Percentiles rank a stretch among this genome's conserved stretches.
phyloP scores from a whole-genome alignment of 1,140 invertebrate genomes.

The Drosophila santomea region DNA sequence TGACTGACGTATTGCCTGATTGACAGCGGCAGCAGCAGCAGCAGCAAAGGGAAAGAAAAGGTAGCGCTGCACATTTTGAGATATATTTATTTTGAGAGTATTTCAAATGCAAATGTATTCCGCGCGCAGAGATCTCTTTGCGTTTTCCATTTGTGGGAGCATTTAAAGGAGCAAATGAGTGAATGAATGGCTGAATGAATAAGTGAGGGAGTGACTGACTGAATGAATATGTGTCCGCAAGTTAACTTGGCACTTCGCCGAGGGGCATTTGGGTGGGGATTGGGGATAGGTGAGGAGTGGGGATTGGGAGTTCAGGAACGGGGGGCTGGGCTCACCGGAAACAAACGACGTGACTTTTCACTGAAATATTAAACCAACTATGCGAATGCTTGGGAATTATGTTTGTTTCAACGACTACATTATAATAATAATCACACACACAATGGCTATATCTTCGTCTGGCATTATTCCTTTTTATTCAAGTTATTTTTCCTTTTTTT shows the following conservation, averaged over 20 bases:
- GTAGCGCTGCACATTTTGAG: conserved; percentile 66
- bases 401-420: conserved; percentile 34
- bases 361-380: conserved; percentile 69
- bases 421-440: conserved; percentile 37
- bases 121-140: conserved; percentile 17
- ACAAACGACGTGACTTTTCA: conserved; percentile 84
- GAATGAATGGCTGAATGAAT: conserved; percentile 38
- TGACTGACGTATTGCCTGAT: conserved; percentile 76
- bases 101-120: conserved; percentile 75
- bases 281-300: neutral
- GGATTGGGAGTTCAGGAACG: neutral
- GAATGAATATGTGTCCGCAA: conserved; percentile 73
- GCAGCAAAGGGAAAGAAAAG: conserved; percentile 2
- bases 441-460: conserved; percentile 17
- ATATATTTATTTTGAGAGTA: conserved; percentile 76
- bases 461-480: conserved; percentile 16
- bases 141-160: conserved; percentile 29
- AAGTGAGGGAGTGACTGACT: conserved; percentile 33
- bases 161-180: conserved; percentile 47
- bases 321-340: conserved; percentile 68
- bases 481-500: conserved; percentile 7
- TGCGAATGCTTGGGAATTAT: conserved; percentile 47
- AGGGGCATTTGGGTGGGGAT: neutral
- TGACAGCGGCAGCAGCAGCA: conserved; percentile 59
- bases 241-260: conserved; percentile 76